Conservation (phyloP, 2,113 vertebrate species). For the Panurus biarmicus region DNA sequence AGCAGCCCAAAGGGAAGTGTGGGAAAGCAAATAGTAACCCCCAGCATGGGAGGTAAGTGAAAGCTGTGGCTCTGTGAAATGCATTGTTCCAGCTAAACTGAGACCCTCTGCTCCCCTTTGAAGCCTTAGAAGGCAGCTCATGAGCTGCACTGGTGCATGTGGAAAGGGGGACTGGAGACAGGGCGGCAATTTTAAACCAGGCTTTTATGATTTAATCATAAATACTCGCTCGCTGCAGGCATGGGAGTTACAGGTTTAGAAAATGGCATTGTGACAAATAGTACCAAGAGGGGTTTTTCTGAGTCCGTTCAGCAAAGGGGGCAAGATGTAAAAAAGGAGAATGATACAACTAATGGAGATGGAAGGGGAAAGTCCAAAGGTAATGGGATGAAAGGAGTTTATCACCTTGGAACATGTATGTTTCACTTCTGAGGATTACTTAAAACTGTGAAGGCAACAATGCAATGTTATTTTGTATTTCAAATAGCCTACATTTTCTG, state of each 20-base stretch:
- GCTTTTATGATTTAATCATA: background rate
- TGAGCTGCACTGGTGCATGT: background rate
- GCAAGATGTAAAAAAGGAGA: background rate
- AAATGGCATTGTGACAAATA: background rate
- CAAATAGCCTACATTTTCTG: background rate
- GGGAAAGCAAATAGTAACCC: constrained; percentile 54
- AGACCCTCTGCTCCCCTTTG: constrained; percentile 14
- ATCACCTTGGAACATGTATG: background rate
- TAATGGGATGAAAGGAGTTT: background rate
- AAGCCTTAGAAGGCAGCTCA: background rate
- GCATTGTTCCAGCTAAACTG: constrained; percentile 33
- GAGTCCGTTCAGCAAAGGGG: background rate
- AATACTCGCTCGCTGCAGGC: background rate
- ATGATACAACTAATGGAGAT: background rate
- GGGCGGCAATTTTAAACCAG: background rate
- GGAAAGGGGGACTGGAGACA: background rate
- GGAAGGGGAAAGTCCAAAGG: background rate
- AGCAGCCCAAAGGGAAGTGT: constrained; percentile 35
- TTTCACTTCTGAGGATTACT: background rate
- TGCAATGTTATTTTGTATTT: background rate
- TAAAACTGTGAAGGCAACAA: background rate
- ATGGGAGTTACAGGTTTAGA: background rate
- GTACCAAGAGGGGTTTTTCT: background rate
- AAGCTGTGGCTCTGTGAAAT: constrained; percentile 37
- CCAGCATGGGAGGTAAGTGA: constrained; percentile 45